Conservation (phyloP, 2,888 invertebrate species). For the Callosobruchus maculatus region DNA sequence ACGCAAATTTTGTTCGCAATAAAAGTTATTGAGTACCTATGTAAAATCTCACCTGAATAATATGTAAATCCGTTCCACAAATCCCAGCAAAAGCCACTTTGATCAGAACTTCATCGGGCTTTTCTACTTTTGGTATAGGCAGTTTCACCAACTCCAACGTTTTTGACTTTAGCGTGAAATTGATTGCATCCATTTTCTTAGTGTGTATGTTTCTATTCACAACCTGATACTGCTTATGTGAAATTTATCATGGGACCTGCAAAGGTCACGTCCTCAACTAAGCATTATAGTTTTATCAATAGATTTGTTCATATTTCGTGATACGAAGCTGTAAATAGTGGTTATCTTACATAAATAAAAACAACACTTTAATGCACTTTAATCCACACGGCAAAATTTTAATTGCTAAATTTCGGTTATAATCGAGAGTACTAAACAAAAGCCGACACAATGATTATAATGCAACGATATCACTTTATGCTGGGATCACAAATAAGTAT, state of each 20-base stretch:
- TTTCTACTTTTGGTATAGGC: constrained; percentile 51
- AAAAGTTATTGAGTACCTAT: too few relatives aligned
- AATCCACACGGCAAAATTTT: too few relatives aligned
- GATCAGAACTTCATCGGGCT: constrained; percentile 60
- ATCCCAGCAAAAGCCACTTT: constrained; percentile 66
- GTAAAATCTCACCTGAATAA: constrained; percentile 56
- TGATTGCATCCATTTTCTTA: constrained; percentile 56
- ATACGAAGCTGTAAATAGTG: not conserved
- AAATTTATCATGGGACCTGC: not conserved
- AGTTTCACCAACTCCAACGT: constrained; percentile 48
- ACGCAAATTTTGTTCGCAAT: too few relatives aligned
- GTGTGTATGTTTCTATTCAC: not conserved
- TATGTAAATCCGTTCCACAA: constrained; percentile 72
- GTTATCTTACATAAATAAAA: too few relatives aligned
- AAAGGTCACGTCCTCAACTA: not conserved
- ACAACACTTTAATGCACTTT: too few relatives aligned
- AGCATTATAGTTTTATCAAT: not conserved
- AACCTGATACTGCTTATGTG: not conserved
- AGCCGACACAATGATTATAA: too few relatives aligned
- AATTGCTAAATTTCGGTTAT: too few relatives aligned
- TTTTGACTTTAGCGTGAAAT: constrained; percentile 52
- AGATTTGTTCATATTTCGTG: not conserved
- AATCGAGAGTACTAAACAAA: too few relatives aligned
- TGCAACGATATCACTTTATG: too few relatives aligned
- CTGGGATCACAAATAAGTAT: too few relatives aligned